Evolutionary conservation across 1,140 invertebrate species (phyloP), one percentile per base, ranked within the genome.

Genomic region (Aradophagus sp.): DNA sequence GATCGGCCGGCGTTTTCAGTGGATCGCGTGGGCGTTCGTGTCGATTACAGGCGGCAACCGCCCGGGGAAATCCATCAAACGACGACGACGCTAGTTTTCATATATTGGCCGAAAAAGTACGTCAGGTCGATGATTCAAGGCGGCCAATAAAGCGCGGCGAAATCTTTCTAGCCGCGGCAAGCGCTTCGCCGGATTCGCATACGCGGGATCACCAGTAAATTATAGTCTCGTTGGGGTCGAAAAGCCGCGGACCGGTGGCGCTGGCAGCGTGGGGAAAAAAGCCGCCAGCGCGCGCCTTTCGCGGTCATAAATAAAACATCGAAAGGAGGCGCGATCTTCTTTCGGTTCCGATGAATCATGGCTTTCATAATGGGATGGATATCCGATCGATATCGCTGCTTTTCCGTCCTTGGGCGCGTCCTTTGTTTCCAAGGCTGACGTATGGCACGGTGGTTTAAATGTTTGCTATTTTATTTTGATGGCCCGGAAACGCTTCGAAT

Each of bases 261-360:
- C 39, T 32, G 16, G 6, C 15, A 48, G 35, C 23, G 8, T n/a
- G n/a, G 34, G 23, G n/a, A 36, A 62, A 50, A 56, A 44, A 56
- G 31, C 17, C 56, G 17, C 41, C n/a, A n/a, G 56, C 66, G 44
- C 58, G 50, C 56, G 58, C 44, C 69, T 73, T 53, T 53, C 56
- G 69, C 61, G 62, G 63, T 53, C 68, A 78, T 78, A 78, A 78
- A 78, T 78, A 78, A 78, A 77, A 78, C 77, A 78, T 78, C 29
- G 62, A 13, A 39, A 35, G 34, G 41, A 42, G 42, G 48, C 61
- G 69, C 61, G 47, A 67, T 61, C 61, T 71, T 39, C 23, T 58
- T 53, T 59, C 45, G 59, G 53, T 59, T 45, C 34, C 34, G 34
- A 65, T 65, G 50, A 58, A 48, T 52, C 62, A 69, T 66, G 50